A percentile compares a stretch with the other conserved stretches of the same genome.
phyloP scores from a whole-genome alignment of 2,797 vertebrate genomes.

The Erpetoichthys calabaricus region DNA sequence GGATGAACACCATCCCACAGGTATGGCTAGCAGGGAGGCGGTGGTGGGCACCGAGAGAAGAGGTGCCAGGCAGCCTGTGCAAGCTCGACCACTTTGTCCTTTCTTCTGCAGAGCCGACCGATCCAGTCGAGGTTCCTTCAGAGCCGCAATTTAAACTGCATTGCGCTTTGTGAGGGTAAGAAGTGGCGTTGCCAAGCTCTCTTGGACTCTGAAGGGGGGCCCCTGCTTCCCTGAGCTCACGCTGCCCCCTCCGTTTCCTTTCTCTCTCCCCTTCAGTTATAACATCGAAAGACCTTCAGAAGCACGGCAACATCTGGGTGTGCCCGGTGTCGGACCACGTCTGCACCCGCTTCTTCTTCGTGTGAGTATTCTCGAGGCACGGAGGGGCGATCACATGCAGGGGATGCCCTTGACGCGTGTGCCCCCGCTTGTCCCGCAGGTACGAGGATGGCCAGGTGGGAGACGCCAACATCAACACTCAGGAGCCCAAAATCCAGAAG shows the following conservation, averaged over 20 bases:
- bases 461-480: constrained; percentile 98
- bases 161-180: constrained; percentile 94
- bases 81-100: constrained; percentile 6
- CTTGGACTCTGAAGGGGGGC: too few species aligned
- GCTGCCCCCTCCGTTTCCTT: too few species aligned
- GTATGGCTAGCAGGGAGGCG: constrained; percentile 31
- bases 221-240: too few species aligned
- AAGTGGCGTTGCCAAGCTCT: too few species aligned
- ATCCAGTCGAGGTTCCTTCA: constrained; percentile 96
- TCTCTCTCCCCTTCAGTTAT: constrained; percentile 56
- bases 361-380: constrained; percentile 62
- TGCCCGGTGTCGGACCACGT: constrained; percentile 96
- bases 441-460: constrained; percentile 97
- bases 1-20: constrained; percentile 97
- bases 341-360: constrained; percentile 98
- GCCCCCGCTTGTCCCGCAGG: constrained; percentile 38
- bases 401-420: background rate
- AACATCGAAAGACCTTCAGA: constrained; percentile 97
- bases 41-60: too few species aligned
- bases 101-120: constrained; percentile 66
- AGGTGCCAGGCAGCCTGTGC: background rate
- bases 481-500: constrained; percentile 98
- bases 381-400: too few species aligned
- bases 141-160: constrained; percentile 97
- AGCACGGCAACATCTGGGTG: constrained; percentile 98